Evolutionary conservation across 2,888 invertebrate species (phyloP), one percentile per base, ranked within the genome.

Genomic region (Priocnemis perturbator): DNA sequence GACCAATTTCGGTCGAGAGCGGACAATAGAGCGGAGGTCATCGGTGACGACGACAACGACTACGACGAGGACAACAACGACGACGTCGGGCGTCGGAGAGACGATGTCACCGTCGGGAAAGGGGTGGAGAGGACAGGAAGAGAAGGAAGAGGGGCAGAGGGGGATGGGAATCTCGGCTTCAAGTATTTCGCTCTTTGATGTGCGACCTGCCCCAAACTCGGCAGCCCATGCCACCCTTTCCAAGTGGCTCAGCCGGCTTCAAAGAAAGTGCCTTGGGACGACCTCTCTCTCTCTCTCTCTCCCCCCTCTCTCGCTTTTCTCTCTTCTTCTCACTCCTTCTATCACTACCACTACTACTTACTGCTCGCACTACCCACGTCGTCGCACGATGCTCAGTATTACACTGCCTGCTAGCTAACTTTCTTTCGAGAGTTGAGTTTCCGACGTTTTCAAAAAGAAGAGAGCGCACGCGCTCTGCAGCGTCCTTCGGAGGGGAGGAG

Each of bases 181-280:
- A 85, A 88, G 88, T 87, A 84, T 86, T 86, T 86, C 86, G 82
- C 82, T 83, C 88, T 88, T 88, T 87, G 87, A 88, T 88, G 84
- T 84, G 81, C 84, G 81, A 84, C 82, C 84, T 83, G 78, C 81
- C 84, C 83, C 81, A 82, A 86, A 84, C 82, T 83, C 83, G 77
- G 75, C 79, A 75, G 80, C 79, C 79, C 67, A 66, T 77, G 83
- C 81, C 60, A 59, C 65, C 55, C 78, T 64, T 74, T 77, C 81
- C 77, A 73, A 77, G 75, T 74, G 73, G 77, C 76, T 77, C 73
- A 69, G 73, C 68, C 68, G 71, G 75, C 79, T 81, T 86, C 86
- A 86, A 86, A 86, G 86, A 85, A 86, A 86, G 86, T 86, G 75
- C 81, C 82, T 76, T 68, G 77, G 83, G 77, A 79, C 70, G 69